Conservation (phyloP, 2,113 vertebrate species). For the Emydocephalus ijimae region DNA sequence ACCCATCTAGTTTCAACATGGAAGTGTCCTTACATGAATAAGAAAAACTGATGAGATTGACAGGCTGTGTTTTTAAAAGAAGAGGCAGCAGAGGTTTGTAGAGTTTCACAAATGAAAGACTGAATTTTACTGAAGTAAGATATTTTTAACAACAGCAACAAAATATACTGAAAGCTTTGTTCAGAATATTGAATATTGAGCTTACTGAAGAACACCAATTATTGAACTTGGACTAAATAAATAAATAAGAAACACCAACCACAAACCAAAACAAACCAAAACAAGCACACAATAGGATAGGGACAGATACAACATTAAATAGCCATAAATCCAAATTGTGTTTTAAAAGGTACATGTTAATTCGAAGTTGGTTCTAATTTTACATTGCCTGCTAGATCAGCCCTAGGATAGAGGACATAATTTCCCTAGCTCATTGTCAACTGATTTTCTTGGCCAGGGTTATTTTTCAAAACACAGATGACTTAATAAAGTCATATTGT, state of each 20-base stretch:
- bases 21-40: neutral
- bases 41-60: neutral
- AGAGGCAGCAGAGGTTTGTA: neutral
- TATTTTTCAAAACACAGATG: neutral
- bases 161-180: neutral
- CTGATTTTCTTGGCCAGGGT: neutral
- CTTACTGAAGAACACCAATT: neutral
- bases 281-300: neutral
- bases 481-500: slow-evolving; percentile 12
- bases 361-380: neutral
- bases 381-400: neutral
- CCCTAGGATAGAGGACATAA: neutral
- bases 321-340: neutral
- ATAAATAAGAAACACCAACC: neutral
- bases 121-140: neutral
- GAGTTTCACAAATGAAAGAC: neutral
- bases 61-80: neutral
- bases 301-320: neutral
- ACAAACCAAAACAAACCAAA: neutral
- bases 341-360: neutral
- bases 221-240: neutral
- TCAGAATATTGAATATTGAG: neutral
- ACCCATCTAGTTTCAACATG: neutral
- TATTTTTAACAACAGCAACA: neutral
- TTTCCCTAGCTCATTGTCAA: slow-evolving; percentile 24